phyloP scores from a whole-genome alignment of 2,113 vertebrate species.

The Erythrocebus patas region DNA sequence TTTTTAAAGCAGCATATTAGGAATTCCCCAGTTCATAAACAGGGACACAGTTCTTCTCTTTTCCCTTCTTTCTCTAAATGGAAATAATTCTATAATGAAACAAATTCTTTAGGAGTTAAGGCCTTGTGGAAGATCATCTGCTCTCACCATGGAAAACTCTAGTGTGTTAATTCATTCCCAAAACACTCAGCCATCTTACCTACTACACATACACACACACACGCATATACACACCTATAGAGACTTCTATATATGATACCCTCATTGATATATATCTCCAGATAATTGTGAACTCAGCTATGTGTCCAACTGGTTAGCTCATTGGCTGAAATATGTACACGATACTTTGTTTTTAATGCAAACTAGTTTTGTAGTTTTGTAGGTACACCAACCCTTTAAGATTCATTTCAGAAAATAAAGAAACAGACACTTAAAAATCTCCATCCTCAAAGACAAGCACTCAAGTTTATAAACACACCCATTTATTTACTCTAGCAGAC shows the following conservation, averaged over 20 bases:
- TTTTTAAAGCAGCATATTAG: not conserved
- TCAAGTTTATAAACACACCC: not conserved
- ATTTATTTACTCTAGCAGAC: not conserved
- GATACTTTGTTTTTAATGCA: not conserved
- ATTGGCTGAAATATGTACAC: not conserved
- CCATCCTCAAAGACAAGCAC: not conserved
- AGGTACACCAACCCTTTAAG: not conserved
- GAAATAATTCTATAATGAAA: not conserved
- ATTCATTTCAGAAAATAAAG: not conserved
- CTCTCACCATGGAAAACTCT: not conserved
- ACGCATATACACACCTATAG: not conserved
- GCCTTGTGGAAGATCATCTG: not conserved
- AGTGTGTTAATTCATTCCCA: slow-evolving; percentile 20
- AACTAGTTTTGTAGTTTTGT: not conserved
- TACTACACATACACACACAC: not conserved
- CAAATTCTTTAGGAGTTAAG: not conserved
- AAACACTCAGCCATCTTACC: not conserved
- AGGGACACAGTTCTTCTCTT: not conserved
- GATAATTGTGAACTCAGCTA: not conserved
- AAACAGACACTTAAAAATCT: not conserved
- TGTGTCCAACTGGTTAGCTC: not conserved
- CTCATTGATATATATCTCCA: not conserved
- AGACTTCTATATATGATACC: not conserved
- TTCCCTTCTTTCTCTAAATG: not conserved
- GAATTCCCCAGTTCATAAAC: not conserved